Base-by-base conservation (phyloP, 64 coral and sea anemone genomes). In the Platygyra sinensis region DNA sequence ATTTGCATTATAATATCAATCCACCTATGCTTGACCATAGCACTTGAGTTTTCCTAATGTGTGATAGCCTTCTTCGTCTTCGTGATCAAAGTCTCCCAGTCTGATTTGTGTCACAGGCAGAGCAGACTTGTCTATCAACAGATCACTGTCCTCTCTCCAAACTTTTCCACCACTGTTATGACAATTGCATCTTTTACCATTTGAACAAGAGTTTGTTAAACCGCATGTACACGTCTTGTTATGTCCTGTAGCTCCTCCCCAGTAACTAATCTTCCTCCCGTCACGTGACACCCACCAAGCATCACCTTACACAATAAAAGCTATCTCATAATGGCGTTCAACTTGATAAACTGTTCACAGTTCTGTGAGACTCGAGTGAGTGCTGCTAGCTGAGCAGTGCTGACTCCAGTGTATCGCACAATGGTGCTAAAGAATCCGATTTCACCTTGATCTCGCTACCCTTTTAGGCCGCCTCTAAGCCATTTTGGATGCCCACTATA, bases 281-380 rank as follows among this genome's bases (percentile, higher is more conserved):
- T 78, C 42, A 78, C 76, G 76, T 78, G 76, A 78, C 76, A 78
- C 46, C 76, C 76, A 78, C 76, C 76, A 78, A 28, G 46, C 76
- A 29, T 0, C 0, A 10, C 0, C 1, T 4, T 55, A 10, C 6
- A 0, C 6, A 0, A 78, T 10, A 64, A 63, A 83, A 0, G 20
- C 2, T 2, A 78, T 10, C 6, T n/a, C 36, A 69, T 24, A 32
- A 5, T 77, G 74, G 46, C 92, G 89, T 9, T 94, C 87, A 75
- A 94, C 55, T 72, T 67, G 10, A 94, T 76, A 50, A 83, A 94
- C 61, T 94, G 92, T n/a, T n/a, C n/a, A n/a, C n/a, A n/a, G n/a
- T n/a, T n/a, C n/a, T n/a, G n/a, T n/a, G n/a, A n/a, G n/a, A n/a
- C n/a, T n/a, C n/a, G n/a, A n/a, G n/a, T n/a, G n/a, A n/a, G n/a